Evolutionary conservation across 2,888 invertebrate species (phyloP).

Genomic region (Apotomis betuletana): DNA sequence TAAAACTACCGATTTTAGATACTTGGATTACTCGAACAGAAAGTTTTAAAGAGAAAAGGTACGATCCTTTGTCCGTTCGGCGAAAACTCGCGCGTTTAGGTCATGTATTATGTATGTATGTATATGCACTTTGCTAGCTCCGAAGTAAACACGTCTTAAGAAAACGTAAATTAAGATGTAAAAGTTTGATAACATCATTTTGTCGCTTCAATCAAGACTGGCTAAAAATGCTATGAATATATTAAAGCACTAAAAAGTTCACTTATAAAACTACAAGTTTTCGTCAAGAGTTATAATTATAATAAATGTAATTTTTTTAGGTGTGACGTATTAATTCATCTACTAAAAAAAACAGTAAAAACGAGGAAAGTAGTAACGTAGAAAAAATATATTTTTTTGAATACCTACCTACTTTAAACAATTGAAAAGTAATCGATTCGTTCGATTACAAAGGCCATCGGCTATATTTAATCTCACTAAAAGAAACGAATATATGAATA

Average conservation of each 20-base stretch:
- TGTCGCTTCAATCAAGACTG: constrained; percentile 2
- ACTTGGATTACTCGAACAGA: constrained; percentile 10
- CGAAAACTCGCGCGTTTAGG: background rate
- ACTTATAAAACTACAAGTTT: background rate
- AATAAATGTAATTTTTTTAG: background rate
- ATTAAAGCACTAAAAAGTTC: background rate
- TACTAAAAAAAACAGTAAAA: no score
- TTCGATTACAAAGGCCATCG: no score
- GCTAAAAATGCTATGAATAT: constrained; percentile 4
- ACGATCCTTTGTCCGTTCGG: background rate
- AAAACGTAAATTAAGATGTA: background rate
- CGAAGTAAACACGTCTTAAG: background rate
- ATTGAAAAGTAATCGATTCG: no score
- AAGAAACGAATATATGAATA: no score
- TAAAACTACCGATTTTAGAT: constrained; percentile 34
- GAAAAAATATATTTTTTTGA: no score
- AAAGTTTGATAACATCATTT: background rate
- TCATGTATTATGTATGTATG: background rate
- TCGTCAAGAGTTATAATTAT: background rate
- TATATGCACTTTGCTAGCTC: background rate
- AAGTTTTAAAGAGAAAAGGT: constrained; percentile 29
- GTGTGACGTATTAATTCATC: background rate
- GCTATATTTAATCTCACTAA: no score
- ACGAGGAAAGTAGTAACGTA: no score
- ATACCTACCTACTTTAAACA: no score